Evolutionary conservation across 1,140 invertebrate genomes (phyloP), one percentile per base, ranked within the genome.

Genomic region (Achatina immaculata): DNA sequence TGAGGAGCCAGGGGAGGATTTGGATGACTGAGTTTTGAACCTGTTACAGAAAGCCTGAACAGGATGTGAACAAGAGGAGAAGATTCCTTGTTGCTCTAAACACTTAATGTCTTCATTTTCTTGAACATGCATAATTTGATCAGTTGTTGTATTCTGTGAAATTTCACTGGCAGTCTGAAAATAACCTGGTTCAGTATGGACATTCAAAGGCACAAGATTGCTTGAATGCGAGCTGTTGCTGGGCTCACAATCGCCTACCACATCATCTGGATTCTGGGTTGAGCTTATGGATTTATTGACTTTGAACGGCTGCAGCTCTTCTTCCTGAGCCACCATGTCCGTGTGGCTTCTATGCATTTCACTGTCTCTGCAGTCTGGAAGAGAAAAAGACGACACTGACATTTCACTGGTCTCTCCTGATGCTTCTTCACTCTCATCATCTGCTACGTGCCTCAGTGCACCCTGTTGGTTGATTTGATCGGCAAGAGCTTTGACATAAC

Each of bases 401-500:
- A 45, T 45, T 6, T 45, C 43, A 45, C 43, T 45, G 43, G 6
- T 45, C 43, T 45, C 43, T 7, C 16, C 6, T 16, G 6, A 38
- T n/a, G 55, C 43, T 28, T 72, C 76, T 16, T 58, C 68, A 34
- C 77, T 77, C 21, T 78, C 82, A 34, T 78, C 68, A n/a, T 55
- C 45, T 28, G 43, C n/a, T 9, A 28, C 16, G 38, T 48, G 7
- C 0, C 62, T 62, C 21, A 74, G 43, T 6, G 42, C 24, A 24
- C 81, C 74, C 6, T 71, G 75, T 1, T 77, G 65, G 81, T 88
- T 85, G 28, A 87, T 85, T 78, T 85, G 85, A 48, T 85, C 82
- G 0, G 86, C 85, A 40, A 87, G 66, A 16, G 87, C 85, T 48
- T 83, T 82, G 31, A 88, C 87, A 78, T 85, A 88, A 31, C 86